Conservation (phyloP, 2,113 vertebrate species). For the Corvus cornix region DNA sequence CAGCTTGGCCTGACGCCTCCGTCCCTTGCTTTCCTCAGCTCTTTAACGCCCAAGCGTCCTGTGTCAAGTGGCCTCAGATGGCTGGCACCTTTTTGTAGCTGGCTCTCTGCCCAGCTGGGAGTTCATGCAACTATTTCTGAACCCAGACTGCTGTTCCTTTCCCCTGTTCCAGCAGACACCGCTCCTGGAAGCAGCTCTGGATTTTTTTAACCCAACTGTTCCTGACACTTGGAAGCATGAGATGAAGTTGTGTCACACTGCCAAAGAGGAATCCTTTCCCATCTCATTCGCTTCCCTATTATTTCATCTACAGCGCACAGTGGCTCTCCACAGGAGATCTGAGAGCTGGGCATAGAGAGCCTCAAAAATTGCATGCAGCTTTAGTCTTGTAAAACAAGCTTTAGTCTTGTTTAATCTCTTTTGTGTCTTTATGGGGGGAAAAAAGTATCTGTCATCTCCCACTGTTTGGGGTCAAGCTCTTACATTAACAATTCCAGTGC, state of each 20-base stretch:
- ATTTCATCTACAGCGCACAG: neutral
- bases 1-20: neutral
- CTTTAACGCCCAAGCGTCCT: neutral
- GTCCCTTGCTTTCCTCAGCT: neutral
- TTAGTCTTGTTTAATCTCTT: neutral
- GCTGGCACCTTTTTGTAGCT: constrained; percentile 53
- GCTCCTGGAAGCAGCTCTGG: neutral
- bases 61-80: constrained; percentile 31
- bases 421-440: neutral
- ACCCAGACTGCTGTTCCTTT: neutral
- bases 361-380: neutral
- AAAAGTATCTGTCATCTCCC: neutral
- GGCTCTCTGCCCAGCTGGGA: constrained; percentile 43
- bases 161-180: neutral
- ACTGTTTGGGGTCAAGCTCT: constrained; percentile 17
- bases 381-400: constrained; percentile 16
- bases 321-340: neutral
- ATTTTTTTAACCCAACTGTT: neutral
- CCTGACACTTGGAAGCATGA: neutral
- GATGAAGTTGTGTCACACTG: neutral
- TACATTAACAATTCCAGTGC: constrained; percentile 14
- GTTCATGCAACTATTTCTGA: constrained; percentile 26
- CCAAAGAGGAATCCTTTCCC: neutral
- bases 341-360: neutral
- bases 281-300: neutral